Base-by-base conservation (phyloP, 2,888 invertebrate species). In the Sylvicola cinctus region DNA sequence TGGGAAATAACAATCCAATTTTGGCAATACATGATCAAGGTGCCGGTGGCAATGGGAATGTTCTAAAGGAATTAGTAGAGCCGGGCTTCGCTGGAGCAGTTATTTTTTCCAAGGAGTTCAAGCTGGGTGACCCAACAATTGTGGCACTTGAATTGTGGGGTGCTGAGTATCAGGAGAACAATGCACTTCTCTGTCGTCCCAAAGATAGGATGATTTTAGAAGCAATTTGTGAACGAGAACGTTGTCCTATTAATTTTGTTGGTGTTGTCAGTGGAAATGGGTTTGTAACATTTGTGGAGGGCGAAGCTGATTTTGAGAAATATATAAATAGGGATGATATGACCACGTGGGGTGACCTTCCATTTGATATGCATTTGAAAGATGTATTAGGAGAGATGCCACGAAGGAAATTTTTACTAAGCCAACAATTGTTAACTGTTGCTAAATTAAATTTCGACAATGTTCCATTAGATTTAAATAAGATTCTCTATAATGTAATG, bases 41-140 rank as follows among this genome's bases (percentile, higher is more conserved):
- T 14, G 96, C 96, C 7, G 96, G 96, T n/a, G 96, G 96, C 17
- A 87, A 88, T 51, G 87, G 95, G 2, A 98, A 98, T 54, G 96
- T 98, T 0, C 54, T 98, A 20, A 96, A 96, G 50, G 96, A 98
- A 55, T 60, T 98, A 4, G 90, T 90, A 0, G 95, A 96, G 46
- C 95, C 95, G 0, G 56, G 54, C 1, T 53, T 51, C 36, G 73
- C 75, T 4, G 96, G 96, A 2, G 96, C 93, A 0, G 69, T 85
- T 0, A 87, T 96, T 39, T 81, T 79, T 49, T 76, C 83, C 0
- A 71, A 77, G 39, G 70, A 74, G 49, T 91, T 93, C 51, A 76
- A 84, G 42, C 62, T 96, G 17, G 96, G 95, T 1, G 96, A 98
- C 61, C 84, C 88, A 0, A 95, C 91, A 3, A 76, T 96, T 28